A percentile compares a stretch with the other conserved stretches of the same genome.
phyloP scores from a whole-genome alignment of 35 echinoderm and acorn worm species.

The Strongylocentrotus purpuratus region DNA sequence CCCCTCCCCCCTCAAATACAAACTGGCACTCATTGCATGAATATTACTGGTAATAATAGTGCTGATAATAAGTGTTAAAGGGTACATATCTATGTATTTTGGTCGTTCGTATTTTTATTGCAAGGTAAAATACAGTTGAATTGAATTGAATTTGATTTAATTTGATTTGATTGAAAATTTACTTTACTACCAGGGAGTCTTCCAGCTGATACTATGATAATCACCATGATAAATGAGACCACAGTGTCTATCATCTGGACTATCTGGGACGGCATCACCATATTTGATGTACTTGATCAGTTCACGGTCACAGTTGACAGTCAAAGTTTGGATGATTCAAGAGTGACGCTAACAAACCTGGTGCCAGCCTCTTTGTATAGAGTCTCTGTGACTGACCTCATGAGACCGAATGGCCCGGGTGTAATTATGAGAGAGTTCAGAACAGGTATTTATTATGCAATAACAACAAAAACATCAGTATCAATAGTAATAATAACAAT shows the following conservation, averaged over 20 bases:
- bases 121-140: too few relatives aligned
- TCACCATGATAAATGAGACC: neutral
- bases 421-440: neutral
- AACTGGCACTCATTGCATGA: too few relatives aligned
- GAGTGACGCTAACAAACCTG: neutral
- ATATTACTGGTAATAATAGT: too few relatives aligned
- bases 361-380: neutral
- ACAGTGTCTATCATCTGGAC: neutral
- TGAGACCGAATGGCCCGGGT: too few relatives aligned
- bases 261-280: neutral
- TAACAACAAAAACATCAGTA: too few relatives aligned
- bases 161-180: too few relatives aligned
- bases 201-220: neutral
- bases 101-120: too few relatives aligned
- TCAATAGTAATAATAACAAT: too few relatives aligned
- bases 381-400: neutral
- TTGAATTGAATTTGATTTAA: too few relatives aligned
- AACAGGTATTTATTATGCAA: neutral
- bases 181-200: neutral
- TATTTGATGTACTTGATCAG: neutral
- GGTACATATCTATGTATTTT: too few relatives aligned
- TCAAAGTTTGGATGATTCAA: neutral
- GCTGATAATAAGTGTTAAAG: too few relatives aligned
- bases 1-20: too few relatives aligned
- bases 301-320: neutral